These are phyloP conservation scores for Spinibarbus caldwelli DNA, from an alignment of 2,797 vertebrate species.

Conservation along the genomic window DNA sequence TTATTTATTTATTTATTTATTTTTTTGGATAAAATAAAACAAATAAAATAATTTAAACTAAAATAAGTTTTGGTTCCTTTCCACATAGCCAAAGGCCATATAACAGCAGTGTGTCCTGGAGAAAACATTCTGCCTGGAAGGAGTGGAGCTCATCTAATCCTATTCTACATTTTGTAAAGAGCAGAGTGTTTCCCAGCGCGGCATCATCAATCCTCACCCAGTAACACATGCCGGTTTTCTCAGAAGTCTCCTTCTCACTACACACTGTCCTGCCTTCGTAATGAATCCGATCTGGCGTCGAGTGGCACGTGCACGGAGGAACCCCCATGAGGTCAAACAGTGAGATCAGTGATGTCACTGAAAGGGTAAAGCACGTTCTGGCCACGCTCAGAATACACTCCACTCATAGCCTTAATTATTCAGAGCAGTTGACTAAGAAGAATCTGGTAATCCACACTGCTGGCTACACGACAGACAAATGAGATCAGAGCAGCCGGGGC, in stretches of 20 bases:
- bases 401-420: conserved; percentile 62
- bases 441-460: conserved; percentile 71
- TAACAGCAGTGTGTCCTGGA: background rate
- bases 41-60: no score
- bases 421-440: conserved; percentile 63
- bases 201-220: background rate
- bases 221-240: conserved; percentile 8
- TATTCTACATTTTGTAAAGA: background rate
- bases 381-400: conserved; percentile 48
- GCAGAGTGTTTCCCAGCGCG: background rate
- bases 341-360: conserved; percentile 54
- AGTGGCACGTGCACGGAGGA: conserved; percentile 48
- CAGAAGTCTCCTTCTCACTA: conserved; percentile 55
- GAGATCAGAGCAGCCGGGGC: conserved; percentile 65
- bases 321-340: conserved; percentile 47
- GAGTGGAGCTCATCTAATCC: background rate
- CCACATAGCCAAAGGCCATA: no score
- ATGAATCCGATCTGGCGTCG: conserved; percentile 28
- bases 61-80: no score
- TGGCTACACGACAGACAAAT: conserved; percentile 68
- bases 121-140: background rate
- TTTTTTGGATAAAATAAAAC: no score
- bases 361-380: conserved; percentile 51
- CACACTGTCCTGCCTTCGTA: background rate
- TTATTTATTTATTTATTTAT: no score